These are phyloP conservation scores for Salvelinus sp. DNA, from an alignment of 2,113 vertebrate genomes.

Conservation along the genomic window DNA sequence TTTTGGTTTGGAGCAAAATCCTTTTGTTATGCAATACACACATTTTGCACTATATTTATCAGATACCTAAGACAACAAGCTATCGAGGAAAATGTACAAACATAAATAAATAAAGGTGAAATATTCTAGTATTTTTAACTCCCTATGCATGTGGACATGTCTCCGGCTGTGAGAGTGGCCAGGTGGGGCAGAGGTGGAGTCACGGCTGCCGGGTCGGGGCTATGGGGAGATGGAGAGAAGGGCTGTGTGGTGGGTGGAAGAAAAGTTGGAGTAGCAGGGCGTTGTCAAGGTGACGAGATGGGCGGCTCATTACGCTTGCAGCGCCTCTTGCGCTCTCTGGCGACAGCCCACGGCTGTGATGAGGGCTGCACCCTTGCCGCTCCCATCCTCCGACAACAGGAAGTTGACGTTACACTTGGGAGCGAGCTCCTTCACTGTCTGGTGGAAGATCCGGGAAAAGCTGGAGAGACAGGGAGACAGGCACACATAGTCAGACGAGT, in stretches of 20 bases:
- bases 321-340: slow-evolving; percentile 76
- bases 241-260: slow-evolving; percentile 39
- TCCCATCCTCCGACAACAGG: slow-evolving; percentile 90
- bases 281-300: neutral
- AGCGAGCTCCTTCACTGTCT: slow-evolving; percentile 88
- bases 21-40: slow-evolving; percentile 49
- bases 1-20: slow-evolving; percentile 45
- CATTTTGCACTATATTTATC: slow-evolving; percentile 61
- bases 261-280: slow-evolving; percentile 50
- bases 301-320: slow-evolving; percentile 46
- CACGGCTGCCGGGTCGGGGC: slow-evolving; percentile 56
- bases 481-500: too few relatives aligned
- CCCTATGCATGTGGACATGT: slow-evolving; percentile 33
- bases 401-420: slow-evolving; percentile 90
- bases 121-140: slow-evolving; percentile 31
- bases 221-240: slow-evolving; percentile 2
- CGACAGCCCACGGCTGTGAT: slow-evolving; percentile 91
- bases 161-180: slow-evolving; percentile 37
- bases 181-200: slow-evolving; percentile 56
- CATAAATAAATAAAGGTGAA: slow-evolving; percentile 63
- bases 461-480: slow-evolving; percentile 55
- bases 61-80: slow-evolving; percentile 39
- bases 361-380: slow-evolving; percentile 92
- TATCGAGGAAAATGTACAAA: slow-evolving; percentile 61
- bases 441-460: slow-evolving; percentile 89